phyloP scores from a whole-genome alignment of 2,888 invertebrate genomes.

The Marronus borbonicus region DNA sequence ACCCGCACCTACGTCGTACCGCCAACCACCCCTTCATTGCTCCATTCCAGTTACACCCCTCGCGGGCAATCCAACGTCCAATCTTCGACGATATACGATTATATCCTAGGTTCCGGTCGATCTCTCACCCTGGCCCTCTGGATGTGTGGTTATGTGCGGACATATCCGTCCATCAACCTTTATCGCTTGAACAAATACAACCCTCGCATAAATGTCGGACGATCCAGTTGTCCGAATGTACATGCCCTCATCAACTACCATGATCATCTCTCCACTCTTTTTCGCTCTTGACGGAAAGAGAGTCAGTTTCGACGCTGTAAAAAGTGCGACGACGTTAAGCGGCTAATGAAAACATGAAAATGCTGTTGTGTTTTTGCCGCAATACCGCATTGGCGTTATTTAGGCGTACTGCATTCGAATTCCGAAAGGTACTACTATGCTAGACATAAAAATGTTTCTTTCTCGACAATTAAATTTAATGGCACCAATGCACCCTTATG shows the following conservation, averaged over 20 bases:
- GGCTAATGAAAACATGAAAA: conserved; percentile 44
- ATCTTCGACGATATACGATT: conserved; percentile 71
- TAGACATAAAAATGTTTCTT: no score
- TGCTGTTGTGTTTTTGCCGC: conserved; percentile 28
- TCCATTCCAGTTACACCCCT: conserved; percentile 57
- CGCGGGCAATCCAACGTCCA: conserved; percentile 67
- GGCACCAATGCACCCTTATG: no score
- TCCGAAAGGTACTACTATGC: no score
- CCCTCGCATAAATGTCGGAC: conserved; percentile 66
- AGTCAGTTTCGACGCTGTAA: conserved; percentile 30
- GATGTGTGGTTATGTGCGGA: conserved; percentile 71
- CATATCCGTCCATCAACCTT: conserved; percentile 71
- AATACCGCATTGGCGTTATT: conserved; percentile 35
- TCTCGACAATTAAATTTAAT: no score
- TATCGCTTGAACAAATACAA: conserved; percentile 71
- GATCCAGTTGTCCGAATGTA: conserved; percentile 58
- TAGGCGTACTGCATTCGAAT: neutral
- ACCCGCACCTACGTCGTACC: conserved; percentile 57
- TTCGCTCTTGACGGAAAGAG: conserved; percentile 41
- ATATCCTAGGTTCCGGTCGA: conserved; percentile 70
- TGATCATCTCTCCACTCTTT: conserved; percentile 48
- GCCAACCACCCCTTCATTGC: conserved; percentile 54
- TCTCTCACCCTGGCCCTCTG: conserved; percentile 65
- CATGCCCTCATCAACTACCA: conserved; percentile 50
- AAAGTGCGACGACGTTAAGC: conserved; percentile 41